Evolutionary conservation across 2,113 vertebrate species (phyloP).

Genomic region (Lasiurus cinereus): DNA sequence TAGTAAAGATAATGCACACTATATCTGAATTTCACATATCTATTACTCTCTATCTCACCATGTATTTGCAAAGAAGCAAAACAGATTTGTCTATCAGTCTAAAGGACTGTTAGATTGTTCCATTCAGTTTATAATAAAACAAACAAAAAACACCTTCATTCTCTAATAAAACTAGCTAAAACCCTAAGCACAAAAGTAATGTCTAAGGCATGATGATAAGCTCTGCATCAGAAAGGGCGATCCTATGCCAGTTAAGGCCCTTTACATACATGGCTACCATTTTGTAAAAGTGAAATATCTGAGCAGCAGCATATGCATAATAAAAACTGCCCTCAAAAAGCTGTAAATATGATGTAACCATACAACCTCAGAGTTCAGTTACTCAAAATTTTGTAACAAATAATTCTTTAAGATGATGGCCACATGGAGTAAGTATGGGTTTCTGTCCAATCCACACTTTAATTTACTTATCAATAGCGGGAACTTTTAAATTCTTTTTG

Average conservation of each 20-base stretch:
- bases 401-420: background rate
- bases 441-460: conserved; percentile 28
- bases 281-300: conserved; percentile 32
- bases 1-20: background rate
- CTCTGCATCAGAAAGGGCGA: background rate
- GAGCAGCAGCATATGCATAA: background rate
- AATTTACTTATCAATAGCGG: conserved; percentile 48
- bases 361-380: conserved; percentile 7
- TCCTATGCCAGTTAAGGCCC: background rate
- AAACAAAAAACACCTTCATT: background rate
- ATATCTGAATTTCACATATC: background rate
- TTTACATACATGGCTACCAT: background rate
- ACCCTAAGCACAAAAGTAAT: background rate
- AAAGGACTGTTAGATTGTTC: background rate
- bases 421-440: conserved; percentile 15
- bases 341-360: conserved; percentile 24
- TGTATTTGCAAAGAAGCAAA: background rate
- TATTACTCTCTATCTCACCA: background rate
- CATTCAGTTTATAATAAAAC: background rate
- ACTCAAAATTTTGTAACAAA: conserved; percentile 47
- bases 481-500: conserved; percentile 25
- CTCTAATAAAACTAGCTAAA: conserved; percentile 24
- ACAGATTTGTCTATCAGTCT: background rate
- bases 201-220: background rate
- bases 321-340: background rate